Evolutionary conservation across 2,113 vertebrate genomes (phyloP).

Genomic region (Phyllopteryx taeniolatus): DNA sequence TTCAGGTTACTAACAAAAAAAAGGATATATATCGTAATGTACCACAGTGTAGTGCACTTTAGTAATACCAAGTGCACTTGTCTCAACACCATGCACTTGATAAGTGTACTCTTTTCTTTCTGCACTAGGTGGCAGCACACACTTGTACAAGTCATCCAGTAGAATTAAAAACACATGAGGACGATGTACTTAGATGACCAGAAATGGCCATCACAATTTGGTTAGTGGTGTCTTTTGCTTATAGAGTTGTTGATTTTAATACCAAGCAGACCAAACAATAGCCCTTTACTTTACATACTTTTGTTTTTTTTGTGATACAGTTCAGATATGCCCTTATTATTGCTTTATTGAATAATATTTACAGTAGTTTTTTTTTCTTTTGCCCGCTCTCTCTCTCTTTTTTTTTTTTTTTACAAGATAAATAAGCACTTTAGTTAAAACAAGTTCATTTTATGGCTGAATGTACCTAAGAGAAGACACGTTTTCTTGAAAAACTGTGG

Average conservation of each 20-base stretch:
- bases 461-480: background rate
- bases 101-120: background rate
- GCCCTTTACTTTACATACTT: background rate
- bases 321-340: background rate
- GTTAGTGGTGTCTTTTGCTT: conserved; percentile 11
- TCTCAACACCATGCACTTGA: background rate
- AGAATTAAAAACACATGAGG: background rate
- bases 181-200: conserved; percentile 12
- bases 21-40: background rate
- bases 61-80: background rate
- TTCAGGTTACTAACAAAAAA: background rate
- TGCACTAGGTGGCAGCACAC: conserved; percentile 51
- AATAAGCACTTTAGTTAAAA: background rate
- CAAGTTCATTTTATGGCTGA: background rate
- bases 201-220: conserved; percentile 33
- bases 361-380: too few species aligned
- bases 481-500: background rate
- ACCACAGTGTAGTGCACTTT: background rate
- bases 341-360: conserved; percentile 7
- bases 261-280: background rate
- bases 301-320: background rate
- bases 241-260: background rate
- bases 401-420: background rate
- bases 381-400: too few species aligned
- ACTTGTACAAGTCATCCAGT: conserved; percentile 4